Percentiles rank a stretch among this genome's conserved stretches.
These are phyloP conservation scores for Bufo gargarizans DNA, from an alignment of 2,113 vertebrate species.

Conservation along the genomic window DNA sequence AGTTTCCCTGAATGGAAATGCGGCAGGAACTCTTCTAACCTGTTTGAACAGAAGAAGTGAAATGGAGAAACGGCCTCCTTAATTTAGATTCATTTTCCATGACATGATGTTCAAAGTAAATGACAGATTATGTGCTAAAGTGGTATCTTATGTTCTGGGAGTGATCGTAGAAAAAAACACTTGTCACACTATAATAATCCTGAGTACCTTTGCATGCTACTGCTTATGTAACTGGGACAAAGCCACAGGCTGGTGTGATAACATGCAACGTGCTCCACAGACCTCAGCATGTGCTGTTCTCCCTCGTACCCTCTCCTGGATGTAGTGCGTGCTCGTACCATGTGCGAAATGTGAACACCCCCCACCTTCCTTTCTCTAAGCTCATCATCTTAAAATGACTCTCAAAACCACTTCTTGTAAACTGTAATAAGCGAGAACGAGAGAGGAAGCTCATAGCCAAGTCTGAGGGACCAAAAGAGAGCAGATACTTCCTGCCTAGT, in stretches of 20 bases:
- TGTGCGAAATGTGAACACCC: neutral
- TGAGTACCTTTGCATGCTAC: conserved; percentile 9
- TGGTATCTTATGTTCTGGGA: conserved; percentile 38
- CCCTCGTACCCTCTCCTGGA: neutral
- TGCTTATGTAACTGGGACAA: conserved; percentile 27
- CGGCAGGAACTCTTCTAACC: conserved; percentile 50
- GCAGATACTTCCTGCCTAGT: conserved; percentile 11
- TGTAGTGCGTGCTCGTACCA: neutral
- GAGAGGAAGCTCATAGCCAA: conserved; percentile 15
- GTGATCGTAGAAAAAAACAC: conserved; percentile 29
- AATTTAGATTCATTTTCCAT: conserved; percentile 48
- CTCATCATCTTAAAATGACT: conserved; percentile 23
- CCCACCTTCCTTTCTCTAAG: neutral
- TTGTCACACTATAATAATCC: neutral
- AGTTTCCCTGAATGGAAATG: conserved; percentile 54
- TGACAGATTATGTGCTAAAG: conserved; percentile 54
- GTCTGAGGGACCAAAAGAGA: neutral
- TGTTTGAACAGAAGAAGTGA: conserved; percentile 33
- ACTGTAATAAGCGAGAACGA: neutral
- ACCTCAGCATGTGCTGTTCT: neutral
- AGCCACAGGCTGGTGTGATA: neutral
- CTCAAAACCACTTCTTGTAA: conserved; percentile 11
- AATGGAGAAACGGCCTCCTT: conserved; percentile 50
- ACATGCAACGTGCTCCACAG: neutral
- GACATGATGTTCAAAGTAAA: conserved; percentile 41